phyloP scores from a whole-genome alignment of 2,113 vertebrate species.

The Stigmatopora argus region DNA sequence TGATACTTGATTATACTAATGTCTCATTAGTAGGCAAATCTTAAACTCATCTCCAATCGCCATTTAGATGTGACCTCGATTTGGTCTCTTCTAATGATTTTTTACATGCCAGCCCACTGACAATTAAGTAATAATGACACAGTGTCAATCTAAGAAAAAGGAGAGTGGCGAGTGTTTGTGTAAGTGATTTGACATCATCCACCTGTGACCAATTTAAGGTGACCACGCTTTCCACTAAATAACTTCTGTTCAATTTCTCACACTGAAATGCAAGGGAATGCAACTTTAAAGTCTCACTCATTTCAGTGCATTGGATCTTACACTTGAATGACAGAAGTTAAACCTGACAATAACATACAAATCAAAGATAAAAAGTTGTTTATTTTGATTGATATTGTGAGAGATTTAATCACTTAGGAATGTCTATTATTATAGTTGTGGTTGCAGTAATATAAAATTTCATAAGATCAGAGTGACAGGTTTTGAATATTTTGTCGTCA shows the following conservation, averaged over 20 bases:
- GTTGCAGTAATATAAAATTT: not conserved
- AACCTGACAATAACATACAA: conserved; percentile 3
- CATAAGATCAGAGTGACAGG: not conserved
- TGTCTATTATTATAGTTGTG: not conserved
- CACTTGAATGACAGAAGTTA: conserved; percentile 23
- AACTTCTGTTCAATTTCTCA: conserved; percentile 57
- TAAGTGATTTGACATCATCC: conserved; percentile 52
- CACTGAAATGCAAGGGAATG: conserved; percentile 55
- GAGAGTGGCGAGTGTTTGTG: conserved; percentile 41
- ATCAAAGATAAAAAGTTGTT: not conserved
- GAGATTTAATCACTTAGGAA: not conserved
- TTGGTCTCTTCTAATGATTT: conserved; percentile 41
- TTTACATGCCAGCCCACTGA: conserved; percentile 26
- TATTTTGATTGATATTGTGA: not conserved
- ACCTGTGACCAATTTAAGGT: conserved; percentile 54
- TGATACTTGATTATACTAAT: conserved; percentile 58
- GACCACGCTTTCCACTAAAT: conserved; percentile 50
- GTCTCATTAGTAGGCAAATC: conserved; percentile 60
- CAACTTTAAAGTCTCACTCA: conserved; percentile 47
- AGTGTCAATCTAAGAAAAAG: conserved; percentile 26
- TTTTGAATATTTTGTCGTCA: too few relatives aligned
- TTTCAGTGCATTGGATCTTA: conserved; percentile 29
- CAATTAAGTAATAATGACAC: conserved; percentile 34
- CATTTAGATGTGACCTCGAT: conserved; percentile 47
- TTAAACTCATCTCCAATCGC: conserved; percentile 50